These are phyloP conservation scores for Fulica atra DNA, from an alignment of 2,113 vertebrate species.

Conservation along the genomic window DNA sequence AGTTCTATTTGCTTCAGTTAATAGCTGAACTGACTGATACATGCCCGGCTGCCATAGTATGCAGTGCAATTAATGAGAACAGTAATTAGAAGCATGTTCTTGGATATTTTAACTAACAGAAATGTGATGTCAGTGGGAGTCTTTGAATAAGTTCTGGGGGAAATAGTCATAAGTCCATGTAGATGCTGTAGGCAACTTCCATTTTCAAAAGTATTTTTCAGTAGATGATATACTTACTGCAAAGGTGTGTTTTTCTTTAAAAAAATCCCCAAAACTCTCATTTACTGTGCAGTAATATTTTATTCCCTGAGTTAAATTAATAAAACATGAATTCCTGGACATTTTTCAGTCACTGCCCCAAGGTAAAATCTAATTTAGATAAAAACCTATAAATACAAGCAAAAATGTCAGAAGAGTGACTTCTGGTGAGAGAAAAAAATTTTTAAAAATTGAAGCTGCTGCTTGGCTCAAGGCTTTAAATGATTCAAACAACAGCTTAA, in stretches of 20 bases:
- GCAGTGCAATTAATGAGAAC: background rate
- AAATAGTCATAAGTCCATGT: background rate
- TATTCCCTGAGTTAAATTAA: background rate
- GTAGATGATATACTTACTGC: background rate
- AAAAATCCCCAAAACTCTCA: background rate
- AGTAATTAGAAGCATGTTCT: background rate
- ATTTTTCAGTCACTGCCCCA: background rate
- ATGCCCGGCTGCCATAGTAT: background rate
- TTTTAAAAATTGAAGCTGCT: background rate
- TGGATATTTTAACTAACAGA: background rate
- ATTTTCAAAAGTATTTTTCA: background rate
- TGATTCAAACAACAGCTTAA: slow-evolving; percentile 57
- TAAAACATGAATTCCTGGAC: background rate
- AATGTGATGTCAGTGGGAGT: background rate
- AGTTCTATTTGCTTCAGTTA: background rate
- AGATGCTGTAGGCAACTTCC: background rate
- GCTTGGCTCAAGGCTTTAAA: slow-evolving; percentile 42
- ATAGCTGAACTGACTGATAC: background rate
- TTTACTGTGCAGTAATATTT: background rate
- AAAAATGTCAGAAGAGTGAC: background rate
- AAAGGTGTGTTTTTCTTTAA: background rate
- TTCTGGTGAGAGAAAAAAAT: background rate
- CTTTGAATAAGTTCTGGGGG: background rate
- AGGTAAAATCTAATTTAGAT: slow-evolving; percentile 13
- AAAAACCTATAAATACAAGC: background rate